Evolutionary conservation across 2,797 vertebrate genomes (phyloP).

Genomic region (Paguma larvata): DNA sequence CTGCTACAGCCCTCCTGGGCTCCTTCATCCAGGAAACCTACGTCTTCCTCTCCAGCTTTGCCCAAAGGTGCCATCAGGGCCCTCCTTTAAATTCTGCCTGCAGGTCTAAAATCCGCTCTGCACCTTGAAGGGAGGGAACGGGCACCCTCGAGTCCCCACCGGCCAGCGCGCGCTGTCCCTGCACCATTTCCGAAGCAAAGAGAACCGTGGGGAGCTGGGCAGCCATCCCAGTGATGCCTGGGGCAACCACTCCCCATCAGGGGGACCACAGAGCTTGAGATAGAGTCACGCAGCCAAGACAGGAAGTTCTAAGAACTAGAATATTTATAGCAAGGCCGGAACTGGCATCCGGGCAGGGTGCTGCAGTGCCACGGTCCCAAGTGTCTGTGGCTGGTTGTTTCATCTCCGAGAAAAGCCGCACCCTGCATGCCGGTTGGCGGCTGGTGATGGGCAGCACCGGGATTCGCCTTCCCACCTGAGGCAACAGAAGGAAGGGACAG

Average conservation of each 20-base stretch:
- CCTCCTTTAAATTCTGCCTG: not conserved
- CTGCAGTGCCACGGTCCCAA: not conserved
- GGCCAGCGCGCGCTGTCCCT: not conserved
- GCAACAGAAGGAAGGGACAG: not conserved
- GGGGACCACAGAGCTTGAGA: not conserved
- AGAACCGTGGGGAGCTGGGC: not conserved
- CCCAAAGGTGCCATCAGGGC: not conserved
- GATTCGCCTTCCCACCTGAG: not conserved
- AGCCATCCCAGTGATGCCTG: rapidly evolving
- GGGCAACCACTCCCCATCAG: not conserved
- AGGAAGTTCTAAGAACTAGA: not conserved
- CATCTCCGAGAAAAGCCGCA: not conserved
- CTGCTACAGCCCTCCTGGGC: not conserved
- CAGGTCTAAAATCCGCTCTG: not conserved
- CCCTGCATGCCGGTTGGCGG: not conserved
- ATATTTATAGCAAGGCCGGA: not conserved
- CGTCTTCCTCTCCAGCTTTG: not conserved
- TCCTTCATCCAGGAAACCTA: not conserved
- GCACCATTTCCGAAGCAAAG: not conserved
- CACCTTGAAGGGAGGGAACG: not conserved
- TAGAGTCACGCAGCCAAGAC: not conserved
- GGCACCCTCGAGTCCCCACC: not conserved
- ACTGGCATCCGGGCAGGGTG: not conserved
- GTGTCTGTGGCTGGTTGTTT: not conserved
- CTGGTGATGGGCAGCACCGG: too few species aligned